These are phyloP conservation scores for Microctenopoma stevenorrisi DNA, from an alignment of 2,797 vertebrate genomes.

Conservation along the genomic window DNA sequence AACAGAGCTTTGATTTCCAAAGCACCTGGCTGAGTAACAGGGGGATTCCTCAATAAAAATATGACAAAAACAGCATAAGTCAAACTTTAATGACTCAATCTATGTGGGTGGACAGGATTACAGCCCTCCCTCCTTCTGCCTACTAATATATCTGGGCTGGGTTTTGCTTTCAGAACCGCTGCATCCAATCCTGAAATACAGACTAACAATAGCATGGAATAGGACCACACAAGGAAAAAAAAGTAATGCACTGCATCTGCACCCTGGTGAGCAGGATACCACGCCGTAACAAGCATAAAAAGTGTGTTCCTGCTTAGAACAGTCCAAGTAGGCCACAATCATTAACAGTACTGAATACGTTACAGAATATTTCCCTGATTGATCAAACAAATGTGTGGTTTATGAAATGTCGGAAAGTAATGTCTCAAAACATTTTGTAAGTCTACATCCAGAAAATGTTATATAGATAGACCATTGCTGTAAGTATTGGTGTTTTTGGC, in stretches of 20 bases:
- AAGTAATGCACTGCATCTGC: constrained; percentile 55
- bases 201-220: constrained; percentile 66
- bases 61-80: constrained; percentile 54
- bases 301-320: not conserved
- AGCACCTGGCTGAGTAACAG: constrained; percentile 53
- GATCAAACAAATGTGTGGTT: no score
- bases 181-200: constrained; percentile 71
- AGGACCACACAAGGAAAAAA: constrained; percentile 57
- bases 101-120: constrained; percentile 70
- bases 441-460: no score
- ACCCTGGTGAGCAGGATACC: constrained; percentile 19
- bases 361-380: no score
- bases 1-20: constrained; percentile 39
- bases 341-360: no score
- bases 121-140: constrained; percentile 48
- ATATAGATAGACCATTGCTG: no score
- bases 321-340: no score
- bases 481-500: not conserved
- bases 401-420: not conserved
- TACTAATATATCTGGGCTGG: constrained; percentile 67
- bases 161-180: constrained; percentile 68
- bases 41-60: constrained; percentile 31
- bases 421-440: no score
- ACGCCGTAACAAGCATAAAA: not conserved
- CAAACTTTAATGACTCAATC: constrained; percentile 69